Base-by-base conservation (phyloP, 1,140 invertebrate genomes). In the Pseudomyrmex dendroicus region DNA sequence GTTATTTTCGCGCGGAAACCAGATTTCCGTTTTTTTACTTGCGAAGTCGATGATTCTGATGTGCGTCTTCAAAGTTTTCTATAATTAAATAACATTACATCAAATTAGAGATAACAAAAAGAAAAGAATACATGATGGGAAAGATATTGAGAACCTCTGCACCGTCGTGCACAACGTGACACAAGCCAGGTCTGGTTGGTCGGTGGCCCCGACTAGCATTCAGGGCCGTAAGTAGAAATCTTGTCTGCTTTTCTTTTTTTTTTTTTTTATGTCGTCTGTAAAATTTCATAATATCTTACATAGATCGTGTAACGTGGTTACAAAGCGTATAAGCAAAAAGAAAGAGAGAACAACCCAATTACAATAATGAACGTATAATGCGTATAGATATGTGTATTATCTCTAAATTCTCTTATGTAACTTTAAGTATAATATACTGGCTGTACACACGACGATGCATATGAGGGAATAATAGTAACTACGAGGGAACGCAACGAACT, bases 81-180 rank as follows among this genome's bases (percentile, higher is more conserved):
- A 22, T 17, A 44, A 56, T n/a, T 5, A 70, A 48, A 12, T 59
- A 46, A 68, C 15, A 15, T 35, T 35, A 35, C 50, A 4, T 50
- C 5, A 7, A 67, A 67, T 56, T 46, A 44, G 25, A 17, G 50
- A 35, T 4, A 35, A 35, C 3, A 35, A 5, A 35, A 35, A 35
- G 5, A 7, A 35, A 35, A 35, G 5, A 22, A 46, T 1, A 3
- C 15, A 10, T 13, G 52, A 35, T 15, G 54, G 22, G 48, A 72
- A 61, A 17, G 50, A 70, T 80, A 72, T 80, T 80, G 76, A 66
- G 66, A 80, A 72, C 76, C 76, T 80, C 76, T 80, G 66, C 66
- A 72, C 76, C 66, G 76, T 80, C 66, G 76, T 80, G 66, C 66
- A 80, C 76, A 80, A 80, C 76, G 56, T 80, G 76, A 80, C 76